Evolutionary conservation across 2,113 vertebrate genomes (phyloP).

Genomic region (Heterocephalus glaber): DNA sequence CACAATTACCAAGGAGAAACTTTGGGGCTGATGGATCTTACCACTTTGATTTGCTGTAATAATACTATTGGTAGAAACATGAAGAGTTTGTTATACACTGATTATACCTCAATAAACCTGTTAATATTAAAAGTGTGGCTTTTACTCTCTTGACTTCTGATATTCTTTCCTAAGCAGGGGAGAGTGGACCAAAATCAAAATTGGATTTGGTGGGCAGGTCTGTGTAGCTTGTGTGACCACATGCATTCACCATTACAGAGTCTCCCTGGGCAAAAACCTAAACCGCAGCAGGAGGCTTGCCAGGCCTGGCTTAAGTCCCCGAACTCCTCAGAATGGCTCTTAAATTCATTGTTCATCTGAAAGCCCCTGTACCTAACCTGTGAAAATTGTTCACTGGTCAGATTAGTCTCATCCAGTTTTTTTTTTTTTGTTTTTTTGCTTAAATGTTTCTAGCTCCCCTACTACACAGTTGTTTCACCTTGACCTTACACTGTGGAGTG

Average conservation of each 20-base stretch:
- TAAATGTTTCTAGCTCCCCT: not conserved
- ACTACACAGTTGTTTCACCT: not conserved
- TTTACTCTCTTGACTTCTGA: no score
- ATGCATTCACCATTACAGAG: not conserved
- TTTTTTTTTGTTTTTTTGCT: not conserved
- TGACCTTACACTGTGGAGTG: not conserved
- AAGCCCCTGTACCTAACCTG: not conserved
- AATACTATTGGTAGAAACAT: not conserved
- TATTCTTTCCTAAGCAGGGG: not conserved
- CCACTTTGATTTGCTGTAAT: fast-evolving
- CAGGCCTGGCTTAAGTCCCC: not conserved
- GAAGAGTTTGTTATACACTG: no score
- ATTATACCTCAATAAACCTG: not conserved
- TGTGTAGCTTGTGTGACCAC: fast-evolving
- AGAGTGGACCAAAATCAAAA: not conserved
- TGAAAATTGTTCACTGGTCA: not conserved
- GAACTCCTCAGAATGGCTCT: not conserved
- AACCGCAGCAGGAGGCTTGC: not conserved
- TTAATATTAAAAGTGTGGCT: not conserved
- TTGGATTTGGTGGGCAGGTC: fast-evolving
- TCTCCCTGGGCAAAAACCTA: not conserved
- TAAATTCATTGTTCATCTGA: not conserved
- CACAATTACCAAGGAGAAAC: not conserved
- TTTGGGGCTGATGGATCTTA: not conserved
- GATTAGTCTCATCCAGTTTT: not conserved